Conservation (phyloP, 2,113 vertebrate species). For the Sebastes schlegelii region DNA sequence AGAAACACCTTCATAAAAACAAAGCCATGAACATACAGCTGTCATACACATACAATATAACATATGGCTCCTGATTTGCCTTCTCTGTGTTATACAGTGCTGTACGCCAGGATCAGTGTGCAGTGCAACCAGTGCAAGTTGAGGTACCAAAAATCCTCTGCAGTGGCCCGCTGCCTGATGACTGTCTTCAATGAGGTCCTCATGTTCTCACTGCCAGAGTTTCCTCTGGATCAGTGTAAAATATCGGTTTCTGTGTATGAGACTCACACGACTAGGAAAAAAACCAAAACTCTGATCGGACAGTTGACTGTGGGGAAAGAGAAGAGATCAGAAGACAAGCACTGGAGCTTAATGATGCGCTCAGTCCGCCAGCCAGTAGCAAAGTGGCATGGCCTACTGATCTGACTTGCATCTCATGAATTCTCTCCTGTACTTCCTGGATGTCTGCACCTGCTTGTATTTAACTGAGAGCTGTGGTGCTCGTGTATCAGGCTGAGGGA, state of each 20-base stretch:
- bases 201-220: slow-evolving; percentile 81
- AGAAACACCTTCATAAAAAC: neutral
- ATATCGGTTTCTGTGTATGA: slow-evolving; percentile 82
- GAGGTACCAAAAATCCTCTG: slow-evolving; percentile 82
- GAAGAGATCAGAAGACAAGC: slow-evolving; percentile 67
- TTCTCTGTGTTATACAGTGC: slow-evolving; percentile 64
- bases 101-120: slow-evolving; percentile 80
- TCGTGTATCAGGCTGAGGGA: neutral
- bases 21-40: neutral
- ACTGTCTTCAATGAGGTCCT: slow-evolving; percentile 85
- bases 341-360: slow-evolving; percentile 83
- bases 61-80: neutral
- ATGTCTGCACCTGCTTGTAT: neutral
- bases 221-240: slow-evolving; percentile 71
- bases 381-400: slow-evolving; percentile 83
- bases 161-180: slow-evolving; percentile 54
- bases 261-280: slow-evolving; percentile 47
- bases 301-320: slow-evolving; percentile 79
- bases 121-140: slow-evolving; percentile 81
- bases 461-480: neutral
- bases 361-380: slow-evolving; percentile 84
- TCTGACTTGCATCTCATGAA: slow-evolving; percentile 35
- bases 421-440: neutral
- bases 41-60: fast-evolving
- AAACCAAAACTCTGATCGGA: slow-evolving; percentile 77